Conservation (phyloP, 2,888 invertebrate genomes). For the Cistogaster globosa region DNA sequence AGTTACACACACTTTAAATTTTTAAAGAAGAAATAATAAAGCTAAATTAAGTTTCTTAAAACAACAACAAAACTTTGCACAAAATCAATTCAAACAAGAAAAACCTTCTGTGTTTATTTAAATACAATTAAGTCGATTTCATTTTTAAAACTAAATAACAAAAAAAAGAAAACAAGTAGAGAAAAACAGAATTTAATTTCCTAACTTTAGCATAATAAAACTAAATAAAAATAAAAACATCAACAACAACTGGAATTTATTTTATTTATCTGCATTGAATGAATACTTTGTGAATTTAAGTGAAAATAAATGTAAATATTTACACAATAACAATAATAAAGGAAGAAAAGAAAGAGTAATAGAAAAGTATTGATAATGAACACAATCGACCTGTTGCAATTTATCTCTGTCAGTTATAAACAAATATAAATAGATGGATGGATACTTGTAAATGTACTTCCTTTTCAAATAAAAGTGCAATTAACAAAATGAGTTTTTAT, state of each 20-base stretch:
- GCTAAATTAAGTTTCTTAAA: no score
- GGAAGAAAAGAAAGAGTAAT: constrained; percentile 17
- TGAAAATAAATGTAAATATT: not conserved
- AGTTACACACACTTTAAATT: no score
- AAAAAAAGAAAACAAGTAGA: constrained; percentile 2
- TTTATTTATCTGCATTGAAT: constrained; percentile 10
- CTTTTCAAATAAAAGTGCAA: constrained; percentile 12
- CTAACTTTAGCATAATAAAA: no score
- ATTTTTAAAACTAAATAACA: not conserved
- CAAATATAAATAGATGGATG: not conserved
- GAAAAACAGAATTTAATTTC: no score
- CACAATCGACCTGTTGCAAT: constrained; percentile 33
- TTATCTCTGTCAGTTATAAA: constrained; percentile 4
- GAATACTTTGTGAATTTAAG: not conserved
- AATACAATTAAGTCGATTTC: not conserved
- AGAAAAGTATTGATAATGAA: not conserved
- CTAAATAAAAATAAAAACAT: not conserved
- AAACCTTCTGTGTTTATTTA: not conserved
- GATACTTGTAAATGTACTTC: not conserved
- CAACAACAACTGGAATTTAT: not conserved
- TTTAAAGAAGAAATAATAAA: no score
- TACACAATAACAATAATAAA: not conserved
- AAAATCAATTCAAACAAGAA: no score
- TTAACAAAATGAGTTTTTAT: constrained; percentile 30
- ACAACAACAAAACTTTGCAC: no score